These are phyloP conservation scores for Yponomeuta cagnagella DNA, from an alignment of 2,888 invertebrate species.

Conservation along the genomic window DNA sequence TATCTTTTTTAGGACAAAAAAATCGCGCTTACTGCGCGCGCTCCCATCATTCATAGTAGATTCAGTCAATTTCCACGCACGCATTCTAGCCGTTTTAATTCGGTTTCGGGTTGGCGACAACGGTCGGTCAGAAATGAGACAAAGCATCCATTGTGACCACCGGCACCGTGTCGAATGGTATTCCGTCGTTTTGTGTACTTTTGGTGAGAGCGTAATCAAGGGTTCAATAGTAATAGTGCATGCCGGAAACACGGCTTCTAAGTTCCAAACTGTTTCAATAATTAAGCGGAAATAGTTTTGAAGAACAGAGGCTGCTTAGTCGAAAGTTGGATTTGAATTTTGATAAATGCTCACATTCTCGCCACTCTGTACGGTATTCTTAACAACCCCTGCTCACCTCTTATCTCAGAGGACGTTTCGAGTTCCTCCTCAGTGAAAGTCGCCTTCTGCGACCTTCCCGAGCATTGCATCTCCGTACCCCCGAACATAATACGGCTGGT, in stretches of 20 bases:
- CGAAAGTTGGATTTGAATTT: too few relatives aligned
- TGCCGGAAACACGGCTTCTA: constrained; percentile 9
- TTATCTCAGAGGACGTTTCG: too few relatives aligned
- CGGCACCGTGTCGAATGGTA: constrained; percentile 20
- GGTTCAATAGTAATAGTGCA: neutral
- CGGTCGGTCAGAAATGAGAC: neutral
- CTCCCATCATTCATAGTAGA: neutral
- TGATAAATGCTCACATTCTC: too few relatives aligned
- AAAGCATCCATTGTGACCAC: constrained; percentile 18
- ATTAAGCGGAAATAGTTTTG: neutral
- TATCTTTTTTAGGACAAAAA: neutral
- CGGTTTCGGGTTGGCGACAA: neutral
- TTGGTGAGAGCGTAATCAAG: neutral
- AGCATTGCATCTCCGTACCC: too few relatives aligned
- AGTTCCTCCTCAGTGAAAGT: too few relatives aligned
- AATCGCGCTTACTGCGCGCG: neutral
- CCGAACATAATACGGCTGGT: too few relatives aligned
- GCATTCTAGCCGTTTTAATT: neutral
- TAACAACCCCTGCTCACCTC: too few relatives aligned
- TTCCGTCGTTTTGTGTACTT: constrained; percentile 1
- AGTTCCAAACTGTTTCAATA: constrained; percentile 32
- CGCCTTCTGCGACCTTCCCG: too few relatives aligned
- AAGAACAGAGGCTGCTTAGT: too few relatives aligned
- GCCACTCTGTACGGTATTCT: too few relatives aligned
- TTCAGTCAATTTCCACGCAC: neutral